phyloP scores from a whole-genome alignment of 2,113 vertebrate species.

The Sprattus sprattus region DNA sequence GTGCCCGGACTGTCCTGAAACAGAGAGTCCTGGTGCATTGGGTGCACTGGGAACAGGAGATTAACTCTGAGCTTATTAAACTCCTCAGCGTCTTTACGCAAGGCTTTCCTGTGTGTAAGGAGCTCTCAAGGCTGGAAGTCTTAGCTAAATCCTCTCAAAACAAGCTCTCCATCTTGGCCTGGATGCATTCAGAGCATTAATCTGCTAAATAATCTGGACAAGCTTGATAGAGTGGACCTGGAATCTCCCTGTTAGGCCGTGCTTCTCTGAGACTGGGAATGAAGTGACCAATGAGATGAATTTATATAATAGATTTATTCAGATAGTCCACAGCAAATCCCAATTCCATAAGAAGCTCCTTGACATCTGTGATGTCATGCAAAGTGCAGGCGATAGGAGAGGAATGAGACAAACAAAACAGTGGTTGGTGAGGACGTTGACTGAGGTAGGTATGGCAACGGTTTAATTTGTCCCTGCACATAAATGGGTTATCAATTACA shows the following conservation, averaged over 20 bases:
- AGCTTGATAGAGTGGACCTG: not conserved
- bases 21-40: not conserved
- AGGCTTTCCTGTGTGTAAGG: not conserved
- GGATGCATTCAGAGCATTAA: not conserved
- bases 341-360: too few relatives aligned
- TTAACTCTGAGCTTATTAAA: not conserved
- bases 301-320: too few relatives aligned
- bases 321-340: too few relatives aligned
- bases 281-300: not conserved
- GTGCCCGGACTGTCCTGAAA: not conserved
- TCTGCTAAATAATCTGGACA: not conserved
- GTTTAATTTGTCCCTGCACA: too few relatives aligned
- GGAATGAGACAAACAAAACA: too few relatives aligned
- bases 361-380: too few relatives aligned
- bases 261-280: not conserved
- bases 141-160: slow-evolving; percentile 1
- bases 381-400: too few relatives aligned
- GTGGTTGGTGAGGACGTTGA: too few relatives aligned
- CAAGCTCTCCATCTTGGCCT: not conserved
- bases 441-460: too few relatives aligned
- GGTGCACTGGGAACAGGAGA: not conserved
- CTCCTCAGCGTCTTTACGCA: not conserved
- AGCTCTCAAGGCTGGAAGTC: not conserved
- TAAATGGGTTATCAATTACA: too few relatives aligned
- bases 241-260: not conserved